Evolutionary conservation across 37 sponge, comb jelly and placozoan genomes (phyloP).

Genomic region (Geodia barretti): DNA sequence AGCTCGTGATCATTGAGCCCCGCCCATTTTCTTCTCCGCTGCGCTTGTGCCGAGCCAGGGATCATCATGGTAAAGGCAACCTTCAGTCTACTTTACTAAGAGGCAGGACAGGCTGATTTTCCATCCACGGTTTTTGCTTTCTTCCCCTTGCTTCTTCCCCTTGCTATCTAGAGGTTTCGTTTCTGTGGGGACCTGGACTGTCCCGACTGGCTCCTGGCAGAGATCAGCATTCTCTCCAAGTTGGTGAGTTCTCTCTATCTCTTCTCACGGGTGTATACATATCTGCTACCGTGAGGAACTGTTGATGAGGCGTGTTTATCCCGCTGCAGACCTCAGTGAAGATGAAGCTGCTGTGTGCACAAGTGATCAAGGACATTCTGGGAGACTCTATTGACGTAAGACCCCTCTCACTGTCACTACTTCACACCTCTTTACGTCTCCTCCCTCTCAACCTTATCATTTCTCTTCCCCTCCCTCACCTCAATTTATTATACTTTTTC

Average conservation of each 20-base stretch:
- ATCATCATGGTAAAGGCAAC: too few species aligned
- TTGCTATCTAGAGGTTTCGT: slow-evolving; percentile 88
- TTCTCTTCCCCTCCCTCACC: not conserved
- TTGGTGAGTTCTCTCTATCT: slow-evolving; percentile 52
- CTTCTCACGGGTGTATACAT: not conserved
- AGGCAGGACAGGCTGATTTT: too few species aligned
- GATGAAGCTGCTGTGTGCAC: slow-evolving; percentile 78
- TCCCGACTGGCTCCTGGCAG: slow-evolving; percentile 99
- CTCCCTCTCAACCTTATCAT: too few species aligned
- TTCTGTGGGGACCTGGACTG: slow-evolving; percentile 99
- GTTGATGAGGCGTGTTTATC: too few species aligned
- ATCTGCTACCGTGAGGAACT: not conserved
- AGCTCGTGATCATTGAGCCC: too few species aligned
- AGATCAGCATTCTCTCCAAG: slow-evolving; percentile 94
- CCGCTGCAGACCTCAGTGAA: slow-evolving; percentile 86
- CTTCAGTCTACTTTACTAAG: too few species aligned
- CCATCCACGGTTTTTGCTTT: too few species aligned
- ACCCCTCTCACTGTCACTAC: not conserved
- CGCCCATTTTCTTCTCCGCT: too few species aligned
- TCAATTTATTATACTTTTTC: too few species aligned
- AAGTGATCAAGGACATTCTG: slow-evolving; percentile 80
- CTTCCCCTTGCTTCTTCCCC: too few species aligned
- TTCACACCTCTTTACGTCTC: too few species aligned
- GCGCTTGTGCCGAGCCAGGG: too few species aligned
- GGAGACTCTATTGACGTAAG: slow-evolving; percentile 80